Conservation (phyloP, 2,888 invertebrate genomes). For the Drosophila cracens region DNA sequence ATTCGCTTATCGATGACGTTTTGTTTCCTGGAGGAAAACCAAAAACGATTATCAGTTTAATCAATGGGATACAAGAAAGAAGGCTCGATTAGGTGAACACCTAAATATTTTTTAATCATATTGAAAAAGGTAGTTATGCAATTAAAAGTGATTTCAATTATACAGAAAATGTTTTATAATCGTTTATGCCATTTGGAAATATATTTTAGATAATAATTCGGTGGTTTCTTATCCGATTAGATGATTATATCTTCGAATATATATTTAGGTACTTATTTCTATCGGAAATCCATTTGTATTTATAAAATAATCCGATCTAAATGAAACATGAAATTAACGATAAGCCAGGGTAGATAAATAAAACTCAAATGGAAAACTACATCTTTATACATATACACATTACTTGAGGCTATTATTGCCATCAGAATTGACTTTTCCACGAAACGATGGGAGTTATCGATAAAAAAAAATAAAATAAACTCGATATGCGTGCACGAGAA, state of each 20-base stretch:
- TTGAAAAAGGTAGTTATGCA: neutral
- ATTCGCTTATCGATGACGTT: conserved; percentile 8
- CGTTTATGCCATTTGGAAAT: neutral
- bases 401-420: neutral
- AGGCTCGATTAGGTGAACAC: neutral
- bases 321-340: neutral
- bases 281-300: neutral
- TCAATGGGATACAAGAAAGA: neutral
- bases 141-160: neutral
- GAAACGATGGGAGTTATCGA: neutral
- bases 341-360: neutral
- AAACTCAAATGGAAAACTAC: neutral
- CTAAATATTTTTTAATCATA: neutral
- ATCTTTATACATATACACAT: neutral
- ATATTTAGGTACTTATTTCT: neutral
- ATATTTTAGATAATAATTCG: neutral
- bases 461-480: neutral
- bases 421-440: neutral
- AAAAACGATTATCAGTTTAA: neutral
- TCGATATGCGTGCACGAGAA: no score
- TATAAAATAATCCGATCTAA: neutral
- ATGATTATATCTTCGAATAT: neutral
- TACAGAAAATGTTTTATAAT: neutral
- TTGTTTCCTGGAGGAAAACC: neutral
- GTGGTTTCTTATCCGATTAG: neutral